Evolutionary conservation across 1,140 invertebrate genomes (phyloP).

Genomic region (Solenopsis fugax): DNA sequence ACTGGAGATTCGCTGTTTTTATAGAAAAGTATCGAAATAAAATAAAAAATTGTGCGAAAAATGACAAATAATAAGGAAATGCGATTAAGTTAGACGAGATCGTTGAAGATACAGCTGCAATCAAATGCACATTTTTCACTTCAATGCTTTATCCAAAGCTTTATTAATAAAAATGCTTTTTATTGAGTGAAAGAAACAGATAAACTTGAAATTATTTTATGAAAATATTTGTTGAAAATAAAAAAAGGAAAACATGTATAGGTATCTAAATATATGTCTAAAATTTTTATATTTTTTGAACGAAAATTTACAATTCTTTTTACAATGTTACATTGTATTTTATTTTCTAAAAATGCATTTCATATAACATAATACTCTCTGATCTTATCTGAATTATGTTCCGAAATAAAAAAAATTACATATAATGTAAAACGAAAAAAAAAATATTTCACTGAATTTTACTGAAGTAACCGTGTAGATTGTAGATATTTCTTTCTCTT

Average conservation of each 20-base stretch:
- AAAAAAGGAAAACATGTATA: not conserved
- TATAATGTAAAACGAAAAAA: not conserved
- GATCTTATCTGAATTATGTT: conserved; percentile 13
- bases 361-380: not conserved
- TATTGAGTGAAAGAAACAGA: not conserved
- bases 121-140: not conserved
- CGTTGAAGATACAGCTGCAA: conserved; percentile 9
- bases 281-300: not conserved
- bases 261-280: not conserved
- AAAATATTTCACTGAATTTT: not conserved
- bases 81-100: not conserved
- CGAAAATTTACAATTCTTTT: not conserved
- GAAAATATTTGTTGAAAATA: not conserved
- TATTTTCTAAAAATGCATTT: not conserved
- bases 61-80: conserved; percentile 23
- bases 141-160: not conserved
- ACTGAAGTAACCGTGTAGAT: not conserved
- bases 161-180: not conserved
- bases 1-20: not conserved
- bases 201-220: not conserved
- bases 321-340: not conserved
- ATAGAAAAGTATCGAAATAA: conserved; percentile 11
- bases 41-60: not conserved
- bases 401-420: not conserved
- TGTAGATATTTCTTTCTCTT: conserved; percentile 14